Percentiles rank a stretch among this genome's conserved stretches.
phyloP scores from a whole-genome alignment of 2,888 invertebrate genomes.

The Cordilura impudica region DNA sequence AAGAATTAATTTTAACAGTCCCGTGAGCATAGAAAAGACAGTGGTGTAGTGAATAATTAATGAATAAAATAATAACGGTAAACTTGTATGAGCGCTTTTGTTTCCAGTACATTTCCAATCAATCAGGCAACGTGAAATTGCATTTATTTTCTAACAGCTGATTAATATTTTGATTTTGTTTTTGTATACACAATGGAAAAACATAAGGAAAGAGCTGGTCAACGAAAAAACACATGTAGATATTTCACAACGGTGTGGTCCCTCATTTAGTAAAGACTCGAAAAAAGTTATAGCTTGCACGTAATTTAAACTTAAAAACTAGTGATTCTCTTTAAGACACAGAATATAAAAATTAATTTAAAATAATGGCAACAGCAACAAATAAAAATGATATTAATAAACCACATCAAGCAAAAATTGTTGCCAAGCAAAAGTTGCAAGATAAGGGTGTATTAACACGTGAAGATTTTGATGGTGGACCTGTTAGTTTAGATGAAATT shows the following conservation, averaged over 20 bases:
- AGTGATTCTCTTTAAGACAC: not conserved
- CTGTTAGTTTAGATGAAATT: conserved; percentile 77
- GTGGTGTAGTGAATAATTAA: too few species aligned
- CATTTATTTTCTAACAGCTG: conserved; percentile 13
- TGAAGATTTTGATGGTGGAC: conserved; percentile 78
- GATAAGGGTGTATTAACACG: conserved; percentile 69
- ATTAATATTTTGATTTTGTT: conserved; percentile 30
- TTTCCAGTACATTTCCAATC: not conserved
- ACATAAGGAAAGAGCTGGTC: not conserved
- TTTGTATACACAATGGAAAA: conserved; percentile 1
- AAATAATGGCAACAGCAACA: conserved; percentile 20
- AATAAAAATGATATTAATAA: conserved; percentile 5
- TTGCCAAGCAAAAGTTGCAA: conserved; percentile 50
- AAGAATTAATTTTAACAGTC: too few species aligned
- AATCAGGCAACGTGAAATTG: not conserved
- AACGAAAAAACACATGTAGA: conserved; percentile 39
- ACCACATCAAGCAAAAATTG: not conserved
- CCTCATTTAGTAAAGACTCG: conserved; percentile 15
- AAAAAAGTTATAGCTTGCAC: not conserved
- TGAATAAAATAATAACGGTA: too few species aligned
- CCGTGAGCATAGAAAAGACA: too few species aligned
- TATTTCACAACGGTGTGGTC: conserved; percentile 44
- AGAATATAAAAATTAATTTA: not conserved
- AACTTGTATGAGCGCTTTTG: not conserved
- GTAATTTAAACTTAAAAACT: not conserved